Evolutionary conservation across 2,113 vertebrate genomes (phyloP), one percentile per base, ranked within the genome.

Genomic region (Aspiorhynchus laticeps): DNA sequence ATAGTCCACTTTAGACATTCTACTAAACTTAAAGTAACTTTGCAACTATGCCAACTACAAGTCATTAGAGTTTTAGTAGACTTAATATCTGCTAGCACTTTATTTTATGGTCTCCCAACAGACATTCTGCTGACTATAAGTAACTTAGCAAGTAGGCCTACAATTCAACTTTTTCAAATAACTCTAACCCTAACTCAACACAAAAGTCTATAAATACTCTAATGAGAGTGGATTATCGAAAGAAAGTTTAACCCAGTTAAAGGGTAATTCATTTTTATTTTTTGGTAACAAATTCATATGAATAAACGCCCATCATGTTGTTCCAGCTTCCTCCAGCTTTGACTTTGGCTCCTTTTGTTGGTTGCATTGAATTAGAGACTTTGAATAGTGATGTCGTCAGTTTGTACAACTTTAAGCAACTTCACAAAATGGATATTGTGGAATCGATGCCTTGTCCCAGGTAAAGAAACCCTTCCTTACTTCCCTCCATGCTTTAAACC

Each of bases 321-420:
- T 67, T 86, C 85, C 87, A 99, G 98, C 96, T 98, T 12, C 98
- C 98, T 33, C 91, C 95, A n/a, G 96, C 94, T 85, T 93, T 99
- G 91, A 95, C 96, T 85, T 93, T 99, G 0, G 97, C 97, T 77
- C 96, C 96, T 38, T 99, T 99, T 74, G 92, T 96, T 48, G 98
- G 98, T 80, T 99, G 98, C 90, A 94, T 99, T 67, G 98, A 99
- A 87, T 85, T 99, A 90, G 96, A 95, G 10, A 96, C 97, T 1
- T 89, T 99, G 69, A 99, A 99, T 91, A 97, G 96, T 5, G 97
- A 98, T 1, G 96, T 99, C 41, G 95, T 98, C 94, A 99, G 98
- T 87, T 94, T 99, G 2, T 99, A 99, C 93, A 96, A 99, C 89
- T 99, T 99, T 91, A 98, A 96, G 92, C 90, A 94, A 33, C 94